Evolutionary conservation across 2,797 vertebrate genomes (phyloP), one percentile per base, ranked within the genome.

Genomic region (Sternotherus odoratus): DNA sequence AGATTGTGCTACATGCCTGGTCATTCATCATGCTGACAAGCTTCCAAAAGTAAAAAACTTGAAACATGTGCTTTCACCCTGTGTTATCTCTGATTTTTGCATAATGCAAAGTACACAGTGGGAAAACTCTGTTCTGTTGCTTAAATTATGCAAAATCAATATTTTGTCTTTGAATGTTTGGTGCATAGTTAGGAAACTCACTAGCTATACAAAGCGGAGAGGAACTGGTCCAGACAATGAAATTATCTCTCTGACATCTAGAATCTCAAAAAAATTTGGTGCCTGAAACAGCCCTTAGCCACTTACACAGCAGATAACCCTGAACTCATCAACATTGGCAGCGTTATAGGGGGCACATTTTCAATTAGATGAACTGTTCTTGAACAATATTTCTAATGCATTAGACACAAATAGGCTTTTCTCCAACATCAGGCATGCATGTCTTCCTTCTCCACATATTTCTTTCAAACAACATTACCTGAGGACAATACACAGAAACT

Each of bases 331-430:
- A 16, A 89, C 78, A 80, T 11, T 53, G 43, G 60, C 66, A 86
- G 21, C 56, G 54, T 53, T 43, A 43, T 0, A 83, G 21, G 49
- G 63, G 17, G 80, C 72, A 85, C 28, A n/a, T 89, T 79, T 3
- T 86, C 86, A 3, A 85, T 85, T 1, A 87, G 90, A 90, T 93
- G 85, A 94, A 83, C 88, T 6, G 11, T 0, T 93, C 94, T 75
- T 39, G 17, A 93, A 69, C 24, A 82, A 94, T 87, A 93, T 26
- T 51, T 28, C 75, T 79, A 51, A 89, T 1, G 72, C 2, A 85
- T 79, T 5, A 93, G 92, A 94, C 0, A 8, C 21, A 83, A 86
- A 85, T 0, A 79, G 93, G 81, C 86, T 89, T 78, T 79, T 48
- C 88, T 95, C 87, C 93, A 93, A 1, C 0, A 8, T 15, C 4